Evolutionary conservation across 2,888 invertebrate species (phyloP).

Genomic region (Stenurella melanura): DNA sequence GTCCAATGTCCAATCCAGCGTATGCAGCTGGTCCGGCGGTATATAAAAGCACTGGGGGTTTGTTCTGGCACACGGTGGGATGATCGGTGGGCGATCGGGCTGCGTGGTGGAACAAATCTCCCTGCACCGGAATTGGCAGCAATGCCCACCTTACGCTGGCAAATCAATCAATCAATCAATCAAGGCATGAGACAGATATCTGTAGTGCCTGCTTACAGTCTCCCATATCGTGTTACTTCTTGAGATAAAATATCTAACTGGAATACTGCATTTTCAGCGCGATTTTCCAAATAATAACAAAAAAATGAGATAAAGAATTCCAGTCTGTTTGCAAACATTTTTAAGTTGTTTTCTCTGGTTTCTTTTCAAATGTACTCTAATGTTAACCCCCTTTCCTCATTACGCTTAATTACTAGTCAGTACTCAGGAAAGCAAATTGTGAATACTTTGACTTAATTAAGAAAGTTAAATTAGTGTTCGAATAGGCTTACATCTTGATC

Average conservation of each 20-base stretch:
- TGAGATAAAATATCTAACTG: neutral
- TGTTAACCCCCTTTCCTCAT: neutral
- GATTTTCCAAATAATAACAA: neutral
- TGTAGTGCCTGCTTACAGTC: neutral
- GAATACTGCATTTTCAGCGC: neutral
- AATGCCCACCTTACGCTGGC: no score
- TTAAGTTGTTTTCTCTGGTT: neutral
- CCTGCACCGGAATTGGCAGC: no score
- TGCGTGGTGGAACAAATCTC: no score
- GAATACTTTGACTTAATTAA: slow-evolving; percentile 52
- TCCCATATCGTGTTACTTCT: neutral
- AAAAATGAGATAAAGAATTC: neutral
- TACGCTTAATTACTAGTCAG: slow-evolving; percentile 39
- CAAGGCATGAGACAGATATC: neutral
- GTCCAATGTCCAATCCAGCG: no score
- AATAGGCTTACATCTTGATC: slow-evolving; percentile 47
- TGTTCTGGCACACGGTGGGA: no score
- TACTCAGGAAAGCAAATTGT: slow-evolving; percentile 43
- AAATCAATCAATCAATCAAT: no score
- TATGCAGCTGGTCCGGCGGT: no score
- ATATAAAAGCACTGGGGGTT: no score
- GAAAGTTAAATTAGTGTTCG: slow-evolving; percentile 54
- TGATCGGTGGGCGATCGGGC: no score
- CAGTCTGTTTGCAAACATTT: neutral
- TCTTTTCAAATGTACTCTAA: neutral